Percentiles rank a stretch among this genome's conserved stretches.
Evolutionary conservation across 1,140 invertebrate species (phyloP).

Genomic region (Ruditapes philippinarum): DNA sequence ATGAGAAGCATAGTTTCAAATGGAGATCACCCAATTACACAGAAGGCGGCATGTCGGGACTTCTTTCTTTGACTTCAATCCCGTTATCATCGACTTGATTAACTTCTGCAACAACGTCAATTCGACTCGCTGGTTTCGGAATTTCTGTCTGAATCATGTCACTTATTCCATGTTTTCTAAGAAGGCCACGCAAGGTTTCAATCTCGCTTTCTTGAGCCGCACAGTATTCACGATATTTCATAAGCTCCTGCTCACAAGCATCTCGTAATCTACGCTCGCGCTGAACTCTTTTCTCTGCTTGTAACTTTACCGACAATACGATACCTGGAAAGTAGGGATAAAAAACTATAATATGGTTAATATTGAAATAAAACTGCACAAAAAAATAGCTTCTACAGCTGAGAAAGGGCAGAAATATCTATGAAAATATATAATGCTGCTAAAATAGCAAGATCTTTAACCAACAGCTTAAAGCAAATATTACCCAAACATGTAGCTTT

Average conservation of each 20-base stretch:
- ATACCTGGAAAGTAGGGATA: constrained; percentile 83
- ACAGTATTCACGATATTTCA: constrained; percentile 84
- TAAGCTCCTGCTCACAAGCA: constrained; percentile 84
- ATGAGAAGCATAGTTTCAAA: no score
- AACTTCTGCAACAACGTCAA: constrained; percentile 76
- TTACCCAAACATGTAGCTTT: no score
- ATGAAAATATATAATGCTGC: no score
- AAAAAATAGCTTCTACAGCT: no score
- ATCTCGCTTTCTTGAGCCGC: constrained; percentile 80
- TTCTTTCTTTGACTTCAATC: constrained; percentile 8
- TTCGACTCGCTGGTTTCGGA: constrained; percentile 63
- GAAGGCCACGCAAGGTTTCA: constrained; percentile 76
- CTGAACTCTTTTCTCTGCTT: constrained; percentile 82
- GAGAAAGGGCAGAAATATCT: no score
- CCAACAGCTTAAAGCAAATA: no score
- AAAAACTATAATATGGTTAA: no score
- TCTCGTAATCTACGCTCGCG: constrained; percentile 78
- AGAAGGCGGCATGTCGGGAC: constrained; percentile 16
- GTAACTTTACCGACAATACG: constrained; percentile 84
- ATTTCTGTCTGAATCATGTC: constrained; percentile 71
- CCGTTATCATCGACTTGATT: constrained; percentile 61
- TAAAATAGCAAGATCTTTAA: no score
- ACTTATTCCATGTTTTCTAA: constrained; percentile 79
- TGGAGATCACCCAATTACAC: not conserved
- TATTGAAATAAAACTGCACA: no score